These are phyloP conservation scores for Melanogrammus aeglefinus DNA, from an alignment of 2,797 vertebrate genomes.

Conservation along the genomic window DNA sequence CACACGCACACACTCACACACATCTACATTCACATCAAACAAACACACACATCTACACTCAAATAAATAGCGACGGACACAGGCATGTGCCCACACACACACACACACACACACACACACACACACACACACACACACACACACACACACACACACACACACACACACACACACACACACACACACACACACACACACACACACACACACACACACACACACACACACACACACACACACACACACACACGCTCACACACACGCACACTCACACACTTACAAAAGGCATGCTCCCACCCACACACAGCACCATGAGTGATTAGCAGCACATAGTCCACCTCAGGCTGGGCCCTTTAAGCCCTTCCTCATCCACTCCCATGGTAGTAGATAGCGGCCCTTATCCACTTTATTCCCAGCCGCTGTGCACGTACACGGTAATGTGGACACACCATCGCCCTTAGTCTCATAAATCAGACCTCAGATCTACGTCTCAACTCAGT, in stretches of 20 bases:
- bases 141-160: not conserved
- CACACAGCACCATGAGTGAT: slow-evolving; percentile 15
- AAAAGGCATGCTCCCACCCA: slow-evolving; percentile 37
- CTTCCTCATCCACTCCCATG: no score
- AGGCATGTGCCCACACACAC: no score
- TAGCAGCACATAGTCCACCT: slow-evolving; percentile 28
- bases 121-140: not conserved
- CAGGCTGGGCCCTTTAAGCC: no score
- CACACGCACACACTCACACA: not conserved
- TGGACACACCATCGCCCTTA: no score
- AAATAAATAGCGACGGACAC: not conserved
- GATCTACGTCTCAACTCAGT: no score
- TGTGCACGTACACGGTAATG: no score
- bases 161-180: slow-evolving; percentile 28
- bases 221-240: not conserved
- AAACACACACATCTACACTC: not conserved
- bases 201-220: not conserved
- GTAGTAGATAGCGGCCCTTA: no score
- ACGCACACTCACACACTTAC: not conserved
- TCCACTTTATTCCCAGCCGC: no score
- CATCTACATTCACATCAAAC: not conserved
- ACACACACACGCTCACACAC: not conserved
- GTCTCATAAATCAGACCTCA: no score
- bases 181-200: not conserved
- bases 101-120: not conserved